Evolutionary conservation across 2,113 vertebrate genomes (phyloP).

Genomic region (Heterotilapia buettikoferi): DNA sequence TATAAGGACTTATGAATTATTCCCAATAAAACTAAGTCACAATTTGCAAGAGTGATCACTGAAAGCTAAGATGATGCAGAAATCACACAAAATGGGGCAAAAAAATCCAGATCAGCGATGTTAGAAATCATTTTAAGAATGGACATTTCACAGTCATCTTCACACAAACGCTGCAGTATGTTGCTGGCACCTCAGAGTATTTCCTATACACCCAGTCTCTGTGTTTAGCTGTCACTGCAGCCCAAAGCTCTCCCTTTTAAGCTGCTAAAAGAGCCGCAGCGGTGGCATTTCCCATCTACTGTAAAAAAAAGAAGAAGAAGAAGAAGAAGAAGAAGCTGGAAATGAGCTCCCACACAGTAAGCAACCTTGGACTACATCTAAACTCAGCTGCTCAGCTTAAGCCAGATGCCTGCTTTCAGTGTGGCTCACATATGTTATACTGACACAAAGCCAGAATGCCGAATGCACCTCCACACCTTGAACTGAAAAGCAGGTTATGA

Average conservation of each 20-base stretch:
- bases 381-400: conserved; percentile 5
- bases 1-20: background rate
- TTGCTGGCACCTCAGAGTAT: background rate
- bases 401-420: background rate
- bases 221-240: conserved; percentile 6
- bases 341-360: background rate
- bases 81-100: background rate
- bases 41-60: background rate
- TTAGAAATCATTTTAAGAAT: background rate
- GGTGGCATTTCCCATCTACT: conserved; percentile 1
- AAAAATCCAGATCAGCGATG: background rate
- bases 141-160: background rate
- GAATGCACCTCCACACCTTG: conserved; percentile 25
- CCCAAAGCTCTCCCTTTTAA: background rate
- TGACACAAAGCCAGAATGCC: background rate
- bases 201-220: background rate
- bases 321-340: background rate
- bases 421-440: background rate
- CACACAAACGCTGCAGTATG: background rate
- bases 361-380: background rate
- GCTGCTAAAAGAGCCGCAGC: background rate
- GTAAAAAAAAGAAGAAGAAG: background rate
- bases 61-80: background rate
- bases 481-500: conserved; percentile 51
- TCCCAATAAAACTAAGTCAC: background rate